Percentiles rank a stretch among this genome's conserved stretches.
phyloP scores from a whole-genome alignment of 1,140 invertebrate genomes.

The Tribolium madens region DNA sequence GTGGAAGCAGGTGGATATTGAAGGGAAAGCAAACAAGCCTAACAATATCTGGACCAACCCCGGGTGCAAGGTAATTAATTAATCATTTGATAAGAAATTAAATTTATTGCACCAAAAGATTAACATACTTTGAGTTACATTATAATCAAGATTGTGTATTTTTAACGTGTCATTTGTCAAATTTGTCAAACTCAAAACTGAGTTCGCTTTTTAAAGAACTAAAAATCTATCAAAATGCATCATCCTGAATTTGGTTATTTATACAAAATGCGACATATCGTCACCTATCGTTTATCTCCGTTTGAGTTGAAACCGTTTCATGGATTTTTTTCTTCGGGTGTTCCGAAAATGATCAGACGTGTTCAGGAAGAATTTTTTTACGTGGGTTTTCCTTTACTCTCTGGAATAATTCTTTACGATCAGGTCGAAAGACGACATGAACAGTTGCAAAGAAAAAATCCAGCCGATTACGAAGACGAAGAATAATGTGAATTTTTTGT shows the following conservation, averaged over 20 bases:
- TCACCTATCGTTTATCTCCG: conserved; percentile 87
- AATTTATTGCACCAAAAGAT: no score
- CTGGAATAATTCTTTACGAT: conserved; percentile 80
- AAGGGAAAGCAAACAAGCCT: conserved; percentile 81
- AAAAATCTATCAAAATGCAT: conserved; percentile 60
- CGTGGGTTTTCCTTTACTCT: conserved; percentile 79
- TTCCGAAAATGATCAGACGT: conserved; percentile 82
- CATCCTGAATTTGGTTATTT: conserved; percentile 79
- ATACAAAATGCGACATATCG: conserved; percentile 84
- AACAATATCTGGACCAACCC: conserved; percentile 94
- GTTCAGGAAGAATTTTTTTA: conserved; percentile 76
- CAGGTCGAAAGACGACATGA: conserved; percentile 79
- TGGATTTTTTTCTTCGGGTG: conserved; percentile 79
- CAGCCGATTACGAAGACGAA: conserved; percentile 90
- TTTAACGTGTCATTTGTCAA: conserved; percentile 1
- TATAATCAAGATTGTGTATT: no score
- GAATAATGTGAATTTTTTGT: conserved; percentile 69
- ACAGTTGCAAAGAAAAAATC: conserved; percentile 82
- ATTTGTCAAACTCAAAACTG: no score
- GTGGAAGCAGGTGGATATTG: conserved; percentile 84
- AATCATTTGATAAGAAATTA: no score
- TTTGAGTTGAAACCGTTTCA: conserved; percentile 89
- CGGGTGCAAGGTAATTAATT: conserved; percentile 88
- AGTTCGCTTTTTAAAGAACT: no score
- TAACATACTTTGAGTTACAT: no score